These are phyloP conservation scores for Lacerta bilineata DNA, from an alignment of 2,797 vertebrate species.

Conservation along the genomic window DNA sequence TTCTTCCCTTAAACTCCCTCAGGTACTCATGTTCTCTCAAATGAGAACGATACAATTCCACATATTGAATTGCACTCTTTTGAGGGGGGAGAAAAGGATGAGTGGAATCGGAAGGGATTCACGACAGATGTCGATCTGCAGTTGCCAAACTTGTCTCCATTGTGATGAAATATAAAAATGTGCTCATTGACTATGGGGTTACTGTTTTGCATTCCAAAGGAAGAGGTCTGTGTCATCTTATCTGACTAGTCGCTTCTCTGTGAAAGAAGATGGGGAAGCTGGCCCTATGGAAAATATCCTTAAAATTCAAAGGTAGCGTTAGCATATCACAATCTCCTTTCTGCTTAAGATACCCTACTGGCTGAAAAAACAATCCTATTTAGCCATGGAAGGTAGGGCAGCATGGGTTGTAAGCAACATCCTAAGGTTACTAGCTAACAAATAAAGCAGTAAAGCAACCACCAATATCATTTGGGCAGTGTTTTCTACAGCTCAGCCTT, in stretches of 20 bases:
- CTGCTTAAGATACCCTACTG: not conserved
- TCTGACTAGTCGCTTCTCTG: slow-evolving; percentile 3
- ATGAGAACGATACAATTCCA: not conserved
- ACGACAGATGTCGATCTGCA: slow-evolving; percentile 5
- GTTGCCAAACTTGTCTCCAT: slow-evolving; percentile 37
- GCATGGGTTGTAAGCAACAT: not conserved
- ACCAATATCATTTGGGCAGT: not conserved
- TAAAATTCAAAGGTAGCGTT: not conserved
- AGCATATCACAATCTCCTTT: slow-evolving; percentile 27
- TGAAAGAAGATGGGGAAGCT: slow-evolving; percentile 11
- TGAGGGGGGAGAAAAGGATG: not conserved
- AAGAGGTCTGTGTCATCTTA: not conserved
- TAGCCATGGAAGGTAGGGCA: not conserved
- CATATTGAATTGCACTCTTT: not conserved
- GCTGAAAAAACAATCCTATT: not conserved
- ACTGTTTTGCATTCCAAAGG: not conserved
- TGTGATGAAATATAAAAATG: slow-evolving; percentile 31
- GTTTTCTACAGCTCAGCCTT: not conserved
- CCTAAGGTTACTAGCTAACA: not conserved
- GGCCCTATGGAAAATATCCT: not conserved
- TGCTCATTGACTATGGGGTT: not conserved
- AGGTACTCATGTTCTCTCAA: not conserved
- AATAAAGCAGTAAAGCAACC: not conserved
- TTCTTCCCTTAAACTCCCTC: slow-evolving; percentile 16
- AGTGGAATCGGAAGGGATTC: slow-evolving; percentile 23